A percentile compares a stretch with the other conserved stretches of the same genome.
Evolutionary conservation across 2,888 invertebrate genomes (phyloP).

Genomic region (Ryuthela nishihirai): DNA sequence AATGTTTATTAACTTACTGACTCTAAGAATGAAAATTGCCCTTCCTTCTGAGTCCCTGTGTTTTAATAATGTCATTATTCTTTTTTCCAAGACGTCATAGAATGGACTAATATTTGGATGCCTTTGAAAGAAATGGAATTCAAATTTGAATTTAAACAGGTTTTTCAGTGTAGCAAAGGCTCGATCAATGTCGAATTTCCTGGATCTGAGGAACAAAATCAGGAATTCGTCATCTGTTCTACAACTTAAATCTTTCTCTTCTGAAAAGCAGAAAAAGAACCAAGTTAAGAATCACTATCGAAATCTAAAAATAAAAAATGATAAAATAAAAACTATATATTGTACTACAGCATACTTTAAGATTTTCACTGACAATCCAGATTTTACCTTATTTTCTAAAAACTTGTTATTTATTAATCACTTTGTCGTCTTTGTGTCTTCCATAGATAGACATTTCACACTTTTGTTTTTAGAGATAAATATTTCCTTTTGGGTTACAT

Average conservation of each 20-base stretch:
- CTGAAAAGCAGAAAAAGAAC: slow-evolving; percentile 1
- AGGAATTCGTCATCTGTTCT: slow-evolving; percentile 24
- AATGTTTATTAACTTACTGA: slow-evolving; percentile 22
- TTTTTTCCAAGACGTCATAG: slow-evolving; percentile 45
- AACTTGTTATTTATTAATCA: no score
- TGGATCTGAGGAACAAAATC: slow-evolving; percentile 15
- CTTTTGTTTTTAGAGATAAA: no score
- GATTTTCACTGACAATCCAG: no score
- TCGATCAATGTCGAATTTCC: slow-evolving; percentile 23
- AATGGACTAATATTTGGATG: slow-evolving; percentile 35
- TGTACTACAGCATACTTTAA: no score
- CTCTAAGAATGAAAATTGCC: slow-evolving; percentile 16
- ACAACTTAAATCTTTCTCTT: slow-evolving; percentile 8
- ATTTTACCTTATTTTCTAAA: no score
- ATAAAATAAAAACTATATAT: no score
- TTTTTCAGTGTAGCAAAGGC: slow-evolving; percentile 10
- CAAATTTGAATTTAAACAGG: slow-evolving; percentile 15
- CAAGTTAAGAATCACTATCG: no score
- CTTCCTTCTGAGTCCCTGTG: slow-evolving; percentile 28
- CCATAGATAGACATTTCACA: no score
- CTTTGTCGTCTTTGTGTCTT: no score
- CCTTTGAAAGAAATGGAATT: no score
- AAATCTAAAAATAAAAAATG: no score
- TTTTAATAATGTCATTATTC: slow-evolving; percentile 46
- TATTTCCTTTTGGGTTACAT: no score